Conservation (phyloP, 2,113 vertebrate genomes). For the Caranx ignobilis region DNA sequence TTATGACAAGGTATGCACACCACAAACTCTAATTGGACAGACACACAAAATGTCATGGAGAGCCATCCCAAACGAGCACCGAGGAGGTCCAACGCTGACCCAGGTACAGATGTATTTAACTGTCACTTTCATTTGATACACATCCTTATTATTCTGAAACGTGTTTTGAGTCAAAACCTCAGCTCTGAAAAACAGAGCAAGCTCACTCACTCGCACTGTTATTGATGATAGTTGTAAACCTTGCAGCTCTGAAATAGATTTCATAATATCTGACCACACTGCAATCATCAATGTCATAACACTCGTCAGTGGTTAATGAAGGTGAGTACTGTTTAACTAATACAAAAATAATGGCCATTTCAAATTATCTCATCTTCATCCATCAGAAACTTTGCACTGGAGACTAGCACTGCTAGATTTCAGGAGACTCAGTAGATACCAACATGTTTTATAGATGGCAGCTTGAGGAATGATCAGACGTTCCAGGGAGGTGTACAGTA, state of each 20-base stretch:
- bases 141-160: slow-evolving; percentile 35
- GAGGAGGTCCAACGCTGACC: slow-evolving; percentile 48
- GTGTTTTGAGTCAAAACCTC: slow-evolving; percentile 24
- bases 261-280: not conserved
- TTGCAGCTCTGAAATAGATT: slow-evolving; percentile 7
- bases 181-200: slow-evolving; percentile 6
- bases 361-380: not conserved
- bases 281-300: not conserved
- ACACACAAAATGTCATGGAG: slow-evolving; percentile 65
- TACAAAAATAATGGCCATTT: not conserved
- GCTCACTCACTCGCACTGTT: not conserved
- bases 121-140: slow-evolving; percentile 59
- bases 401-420: not conserved
- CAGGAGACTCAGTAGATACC: not conserved
- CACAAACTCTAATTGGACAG: slow-evolving; percentile 65
- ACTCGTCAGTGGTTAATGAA: not conserved
- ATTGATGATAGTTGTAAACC: not conserved
- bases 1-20: slow-evolving; percentile 63
- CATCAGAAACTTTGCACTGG: not conserved
- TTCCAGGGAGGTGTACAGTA: not conserved
- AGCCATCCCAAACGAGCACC: slow-evolving; percentile 44
- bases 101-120: slow-evolving; percentile 42
- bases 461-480: not conserved
- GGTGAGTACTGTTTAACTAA: not conserved
- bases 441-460: not conserved